Conservation (phyloP, 2,888 invertebrate genomes). For the Thalpophila matura region DNA sequence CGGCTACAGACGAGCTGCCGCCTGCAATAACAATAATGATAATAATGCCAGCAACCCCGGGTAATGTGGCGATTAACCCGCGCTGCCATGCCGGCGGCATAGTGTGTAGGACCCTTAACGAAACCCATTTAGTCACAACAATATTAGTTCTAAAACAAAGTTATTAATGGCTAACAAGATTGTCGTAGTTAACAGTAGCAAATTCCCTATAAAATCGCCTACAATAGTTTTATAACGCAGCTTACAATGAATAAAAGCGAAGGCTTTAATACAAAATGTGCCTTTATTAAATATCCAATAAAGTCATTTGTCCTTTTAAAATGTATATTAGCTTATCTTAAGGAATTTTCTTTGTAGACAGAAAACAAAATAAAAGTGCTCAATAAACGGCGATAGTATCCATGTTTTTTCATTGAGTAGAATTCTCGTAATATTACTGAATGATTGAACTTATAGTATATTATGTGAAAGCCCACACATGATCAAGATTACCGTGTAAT, state of each 20-base stretch:
- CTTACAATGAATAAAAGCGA: slow-evolving; percentile 31
- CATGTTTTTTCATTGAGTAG: too few relatives aligned
- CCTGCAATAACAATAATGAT: too few relatives aligned
- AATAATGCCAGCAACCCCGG: too few relatives aligned
- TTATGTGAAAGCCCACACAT: too few relatives aligned
- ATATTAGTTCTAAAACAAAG: slow-evolving; percentile 15
- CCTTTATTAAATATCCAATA: slow-evolving; percentile 41
- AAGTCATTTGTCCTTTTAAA: slow-evolving; percentile 39
- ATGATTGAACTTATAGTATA: too few relatives aligned
- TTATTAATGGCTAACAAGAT: slow-evolving; percentile 2
- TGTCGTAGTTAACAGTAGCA: slow-evolving; percentile 6
- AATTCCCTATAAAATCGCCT: slow-evolving; percentile 27
- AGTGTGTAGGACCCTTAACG: too few relatives aligned
- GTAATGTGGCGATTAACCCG: too few relatives aligned
- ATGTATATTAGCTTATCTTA: slow-evolving; percentile 24
- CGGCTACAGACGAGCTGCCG: too few relatives aligned
- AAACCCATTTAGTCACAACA: neutral
- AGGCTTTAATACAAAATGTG: slow-evolving; percentile 30
- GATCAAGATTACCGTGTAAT: too few relatives aligned
- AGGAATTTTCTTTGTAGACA: slow-evolving; percentile 13
- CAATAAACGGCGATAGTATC: neutral
- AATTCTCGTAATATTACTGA: too few relatives aligned
- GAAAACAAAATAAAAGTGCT: neutral
- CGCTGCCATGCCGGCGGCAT: too few relatives aligned
- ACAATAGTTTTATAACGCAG: slow-evolving; percentile 42